Base-by-base conservation (phyloP, 92 coral and sea anemone species). In the Siderastrea radians region DNA sequence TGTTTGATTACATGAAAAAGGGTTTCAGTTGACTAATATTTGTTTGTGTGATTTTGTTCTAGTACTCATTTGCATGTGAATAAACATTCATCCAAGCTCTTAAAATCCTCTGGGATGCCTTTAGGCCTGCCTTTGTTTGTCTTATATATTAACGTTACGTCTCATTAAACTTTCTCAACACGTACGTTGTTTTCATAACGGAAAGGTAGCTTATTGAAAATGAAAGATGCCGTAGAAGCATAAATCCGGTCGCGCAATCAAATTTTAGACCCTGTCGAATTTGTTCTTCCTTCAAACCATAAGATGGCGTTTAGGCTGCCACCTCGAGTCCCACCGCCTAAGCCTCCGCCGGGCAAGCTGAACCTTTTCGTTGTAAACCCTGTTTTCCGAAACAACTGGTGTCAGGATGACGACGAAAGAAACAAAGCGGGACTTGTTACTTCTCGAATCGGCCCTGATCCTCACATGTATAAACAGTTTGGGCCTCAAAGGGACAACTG, bases 321-420 rank as follows among this genome's bases (percentile, higher is more conserved):
- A 9, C 43, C 66, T 7, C 7, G 50, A 14, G 79, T 59, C 7
- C 59, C 46, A 19, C 59, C 16, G 15, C 38, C 76, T 6, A 48
- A 49, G 3, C 58, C 38, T 8, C 51, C 76, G 17, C 17, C 76
- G 5, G 76, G 43, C n/a, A 72, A 72, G 50, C 7, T 47, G 55
- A 72, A 49, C 1, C 16, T 52, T 16, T 58, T 68, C 2, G 85
- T 81, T 44, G 76, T 81, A 46, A 81, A 68, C 38, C 85, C 85
- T 53, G 85, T 54, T 17, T 81, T 81, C 50, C 85, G 52, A 68
- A 81, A 77, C 10, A 14, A 49, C 54, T 81, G 85, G 74, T 68
- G 74, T n/a, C 75, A 81, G 12, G 75, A 68, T 67, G 17, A 50
- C 51, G 75, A 58, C 49, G 51, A 81, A 8, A 68, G 66, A 57